A percentile compares a stretch with the other conserved stretches of the same genome.
Evolutionary conservation across 2,888 invertebrate genomes (phyloP).

Genomic region (Chymomyza amoena): DNA sequence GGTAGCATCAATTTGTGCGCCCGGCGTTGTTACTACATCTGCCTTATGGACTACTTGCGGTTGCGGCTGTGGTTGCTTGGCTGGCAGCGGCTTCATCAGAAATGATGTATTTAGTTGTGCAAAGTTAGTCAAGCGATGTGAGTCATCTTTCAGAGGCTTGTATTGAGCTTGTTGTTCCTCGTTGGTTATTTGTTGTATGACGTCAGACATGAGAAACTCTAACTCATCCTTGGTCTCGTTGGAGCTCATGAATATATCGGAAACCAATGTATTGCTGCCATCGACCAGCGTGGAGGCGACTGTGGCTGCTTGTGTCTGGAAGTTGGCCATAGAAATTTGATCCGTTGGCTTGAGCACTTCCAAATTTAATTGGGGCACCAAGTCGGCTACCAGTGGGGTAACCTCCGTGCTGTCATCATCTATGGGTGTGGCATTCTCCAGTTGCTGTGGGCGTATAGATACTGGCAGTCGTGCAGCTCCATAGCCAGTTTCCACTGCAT

Average conservation of each 20-base stretch:
- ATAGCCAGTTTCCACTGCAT: slow-evolving; percentile 3
- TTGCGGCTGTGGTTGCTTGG: slow-evolving; percentile 1
- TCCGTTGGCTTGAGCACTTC: slow-evolving; percentile 63
- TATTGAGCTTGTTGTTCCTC: slow-evolving; percentile 28
- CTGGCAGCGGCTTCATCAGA: slow-evolving; percentile 39
- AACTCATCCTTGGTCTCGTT: slow-evolving; percentile 75
- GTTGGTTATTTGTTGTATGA: slow-evolving; percentile 74
- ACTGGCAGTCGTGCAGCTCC: slow-evolving; percentile 49
- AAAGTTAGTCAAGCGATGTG: slow-evolving; percentile 71
- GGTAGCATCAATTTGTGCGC: slow-evolving; percentile 28
- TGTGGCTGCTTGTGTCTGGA: slow-evolving; percentile 77
- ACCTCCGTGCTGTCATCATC: slow-evolving; percentile 48
- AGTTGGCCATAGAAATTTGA: slow-evolving; percentile 75
- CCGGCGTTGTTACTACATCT: background rate
- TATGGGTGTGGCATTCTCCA: slow-evolving; percentile 35
- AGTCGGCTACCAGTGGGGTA: slow-evolving; percentile 62
- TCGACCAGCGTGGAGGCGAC: slow-evolving; percentile 77
- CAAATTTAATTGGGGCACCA: slow-evolving; percentile 65
- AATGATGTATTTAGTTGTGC: slow-evolving; percentile 75
- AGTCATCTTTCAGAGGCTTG: slow-evolving; percentile 37
- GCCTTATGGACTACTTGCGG: slow-evolving; percentile 7
- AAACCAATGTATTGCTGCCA: slow-evolving; percentile 56
- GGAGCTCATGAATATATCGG: slow-evolving; percentile 57
- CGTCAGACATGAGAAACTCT: slow-evolving; percentile 76
- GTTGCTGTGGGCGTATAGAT: slow-evolving; percentile 33